phyloP scores from a whole-genome alignment of 2,888 invertebrate genomes.

The Heteromurus nitidus region DNA sequence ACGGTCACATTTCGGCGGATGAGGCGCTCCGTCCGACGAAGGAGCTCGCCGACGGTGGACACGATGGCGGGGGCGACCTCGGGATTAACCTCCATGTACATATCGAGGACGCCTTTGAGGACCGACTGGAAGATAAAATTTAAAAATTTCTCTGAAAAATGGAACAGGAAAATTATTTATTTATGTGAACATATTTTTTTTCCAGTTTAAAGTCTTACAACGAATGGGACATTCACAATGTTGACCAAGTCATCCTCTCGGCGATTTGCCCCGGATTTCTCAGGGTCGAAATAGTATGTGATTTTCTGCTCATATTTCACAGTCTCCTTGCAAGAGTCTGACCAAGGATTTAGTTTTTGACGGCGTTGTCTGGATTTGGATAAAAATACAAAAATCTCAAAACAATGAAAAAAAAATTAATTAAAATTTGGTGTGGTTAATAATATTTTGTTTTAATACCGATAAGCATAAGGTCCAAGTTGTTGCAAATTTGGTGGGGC shows the following conservation, averaged over 20 bases:
- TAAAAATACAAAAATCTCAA: too few species aligned
- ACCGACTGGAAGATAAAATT: neutral
- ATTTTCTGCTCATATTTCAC: slow-evolving; percentile 48
- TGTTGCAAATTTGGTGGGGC: slow-evolving; percentile 19
- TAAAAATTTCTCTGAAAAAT: neutral
- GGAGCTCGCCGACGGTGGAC: neutral
- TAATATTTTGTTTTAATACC: neutral
- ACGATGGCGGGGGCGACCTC: neutral
- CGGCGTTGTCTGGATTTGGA: slow-evolving; percentile 22
- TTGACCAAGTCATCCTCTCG: slow-evolving; percentile 44
- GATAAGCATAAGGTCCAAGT: slow-evolving; percentile 43
- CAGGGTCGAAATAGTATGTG: slow-evolving; percentile 54
- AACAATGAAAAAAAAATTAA: too few species aligned
- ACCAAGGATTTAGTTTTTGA: slow-evolving; percentile 21
- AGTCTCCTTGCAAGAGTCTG: slow-evolving; percentile 29
- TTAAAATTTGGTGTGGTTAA: too few species aligned
- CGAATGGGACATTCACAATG: slow-evolving; percentile 45
- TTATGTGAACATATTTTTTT: neutral
- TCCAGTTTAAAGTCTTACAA: slow-evolving; percentile 41
- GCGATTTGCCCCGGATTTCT: slow-evolving; percentile 9
- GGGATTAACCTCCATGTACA: neutral
- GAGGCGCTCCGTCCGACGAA: neutral
- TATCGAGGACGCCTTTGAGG: neutral
- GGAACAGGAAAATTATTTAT: neutral
- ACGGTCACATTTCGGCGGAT: slow-evolving; percentile 35